Percentiles rank a stretch among this genome's conserved stretches.
Conservation (phyloP, 2,888 invertebrate species). For the Trachelus stipa region DNA sequence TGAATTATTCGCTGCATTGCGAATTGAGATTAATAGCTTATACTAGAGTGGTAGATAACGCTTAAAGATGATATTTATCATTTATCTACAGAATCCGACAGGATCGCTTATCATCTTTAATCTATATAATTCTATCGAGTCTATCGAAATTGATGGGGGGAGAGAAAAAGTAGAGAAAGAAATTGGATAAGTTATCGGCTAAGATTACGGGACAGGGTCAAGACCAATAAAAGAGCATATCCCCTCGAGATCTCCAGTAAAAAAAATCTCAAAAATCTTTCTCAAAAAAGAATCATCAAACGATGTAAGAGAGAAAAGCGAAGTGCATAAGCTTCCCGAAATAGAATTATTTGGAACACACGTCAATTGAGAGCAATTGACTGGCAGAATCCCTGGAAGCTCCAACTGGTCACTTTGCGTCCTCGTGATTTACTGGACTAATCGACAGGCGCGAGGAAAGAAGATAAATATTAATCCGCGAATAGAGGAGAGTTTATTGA, state of each 20-base stretch:
- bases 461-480: background rate
- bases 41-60: fast-evolving
- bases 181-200: background rate
- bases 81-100: background rate
- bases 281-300: background rate
- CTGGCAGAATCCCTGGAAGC: conserved; percentile 13
- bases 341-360: conserved; percentile 47
- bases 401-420: background rate
- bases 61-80: background rate
- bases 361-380: conserved; percentile 60
- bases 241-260: background rate
- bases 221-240: no score
- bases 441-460: background rate
- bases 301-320: background rate
- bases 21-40: background rate
- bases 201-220: background rate
- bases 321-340: background rate
- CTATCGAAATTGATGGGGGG: no score
- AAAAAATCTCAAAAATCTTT: background rate
- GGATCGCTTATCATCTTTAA: no score
- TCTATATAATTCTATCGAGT: no score
- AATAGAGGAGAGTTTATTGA: background rate
- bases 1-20: background rate
- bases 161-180: background rate
- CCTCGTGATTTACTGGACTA: background rate